phyloP scores from a whole-genome alignment of 2,113 vertebrate species.

The Rhea pennata region DNA sequence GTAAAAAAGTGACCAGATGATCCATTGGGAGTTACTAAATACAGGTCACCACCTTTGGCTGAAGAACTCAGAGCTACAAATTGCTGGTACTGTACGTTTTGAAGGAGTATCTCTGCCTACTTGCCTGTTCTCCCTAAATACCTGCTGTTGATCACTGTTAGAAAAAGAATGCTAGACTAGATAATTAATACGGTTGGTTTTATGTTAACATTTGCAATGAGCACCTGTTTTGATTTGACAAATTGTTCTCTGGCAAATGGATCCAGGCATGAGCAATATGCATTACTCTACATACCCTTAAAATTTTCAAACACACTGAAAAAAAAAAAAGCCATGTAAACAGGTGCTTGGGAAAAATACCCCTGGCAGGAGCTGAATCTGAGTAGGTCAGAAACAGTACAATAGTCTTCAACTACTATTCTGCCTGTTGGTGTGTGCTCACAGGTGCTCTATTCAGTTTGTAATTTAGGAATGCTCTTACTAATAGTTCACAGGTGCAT shows the following conservation, averaged over 20 bases:
- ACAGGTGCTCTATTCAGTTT: not conserved
- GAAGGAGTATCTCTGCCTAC: not conserved
- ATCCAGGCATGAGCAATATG: not conserved
- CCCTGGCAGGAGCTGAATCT: not conserved
- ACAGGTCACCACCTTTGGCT: not conserved
- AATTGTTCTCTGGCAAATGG: not conserved
- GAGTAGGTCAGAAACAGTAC: not conserved
- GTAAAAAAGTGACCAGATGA: not conserved
- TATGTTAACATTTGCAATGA: not conserved
- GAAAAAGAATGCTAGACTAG: not conserved
- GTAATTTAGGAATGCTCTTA: not conserved
- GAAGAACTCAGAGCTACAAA: not conserved
- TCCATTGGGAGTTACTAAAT: not conserved
- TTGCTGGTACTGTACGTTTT: not conserved
- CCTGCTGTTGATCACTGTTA: not conserved
- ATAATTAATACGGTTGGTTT: not conserved
- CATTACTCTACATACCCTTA: not conserved
- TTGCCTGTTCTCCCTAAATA: not conserved
- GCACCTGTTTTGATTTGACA: not conserved
- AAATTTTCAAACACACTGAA: no score
- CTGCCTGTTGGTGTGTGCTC: no score
- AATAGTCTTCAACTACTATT: not conserved
- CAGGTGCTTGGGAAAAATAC: not conserved
- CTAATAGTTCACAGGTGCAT: no score
- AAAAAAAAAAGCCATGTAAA: not conserved